Conservation (phyloP, 1,140 invertebrate species). For the Leptestheria dahalacensis region DNA sequence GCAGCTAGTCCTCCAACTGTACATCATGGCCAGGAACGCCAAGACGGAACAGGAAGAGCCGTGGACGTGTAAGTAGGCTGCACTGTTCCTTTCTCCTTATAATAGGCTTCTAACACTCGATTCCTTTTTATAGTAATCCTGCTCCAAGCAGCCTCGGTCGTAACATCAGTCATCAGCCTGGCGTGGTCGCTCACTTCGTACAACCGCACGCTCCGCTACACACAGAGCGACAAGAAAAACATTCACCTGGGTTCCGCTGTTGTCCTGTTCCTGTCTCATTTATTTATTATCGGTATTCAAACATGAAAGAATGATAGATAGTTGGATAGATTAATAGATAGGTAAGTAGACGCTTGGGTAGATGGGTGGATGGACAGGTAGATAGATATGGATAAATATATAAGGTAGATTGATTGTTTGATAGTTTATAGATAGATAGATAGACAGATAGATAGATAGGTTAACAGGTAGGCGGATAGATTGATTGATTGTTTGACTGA, state of each 20-base stretch:
- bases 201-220: constrained; percentile 57
- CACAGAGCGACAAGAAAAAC: constrained; percentile 52
- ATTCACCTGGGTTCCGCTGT: constrained; percentile 45
- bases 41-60: constrained; percentile 16
- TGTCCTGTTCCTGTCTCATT: constrained; percentile 61
- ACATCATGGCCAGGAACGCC: constrained; percentile 42
- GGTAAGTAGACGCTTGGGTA: too few species aligned
- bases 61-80: constrained; percentile 25
- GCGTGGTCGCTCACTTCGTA: constrained; percentile 75
- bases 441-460: too few species aligned
- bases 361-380: too few species aligned
- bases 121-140: constrained; percentile 18
- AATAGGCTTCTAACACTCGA: background rate
- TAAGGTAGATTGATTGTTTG: too few species aligned
- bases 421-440: too few species aligned
- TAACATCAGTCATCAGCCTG: constrained; percentile 59
- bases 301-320: background rate
- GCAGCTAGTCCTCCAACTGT: constrained; percentile 66
- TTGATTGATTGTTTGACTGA: background rate
- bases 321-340: too few species aligned
- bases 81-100: constrained; percentile 25
- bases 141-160: constrained; percentile 46
- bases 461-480: background rate
- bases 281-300: constrained; percentile 50
- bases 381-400: too few species aligned